A percentile compares a stretch with the other conserved stretches of the same genome.
Evolutionary conservation across 2,888 invertebrate species (phyloP).

Genomic region (Dicycla oo): DNA sequence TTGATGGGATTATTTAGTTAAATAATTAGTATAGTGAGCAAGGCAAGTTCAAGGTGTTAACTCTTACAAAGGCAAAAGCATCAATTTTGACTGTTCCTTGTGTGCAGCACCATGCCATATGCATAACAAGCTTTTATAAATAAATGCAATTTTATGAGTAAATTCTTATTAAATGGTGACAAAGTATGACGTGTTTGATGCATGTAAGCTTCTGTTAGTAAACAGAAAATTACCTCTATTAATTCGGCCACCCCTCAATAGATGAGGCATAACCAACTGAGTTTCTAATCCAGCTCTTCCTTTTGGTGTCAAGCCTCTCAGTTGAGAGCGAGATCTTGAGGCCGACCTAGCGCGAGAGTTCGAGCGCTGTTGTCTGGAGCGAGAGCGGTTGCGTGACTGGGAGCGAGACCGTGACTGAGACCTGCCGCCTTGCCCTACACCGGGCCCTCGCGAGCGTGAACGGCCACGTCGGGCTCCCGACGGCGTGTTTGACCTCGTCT

Average conservation of each 20-base stretch:
- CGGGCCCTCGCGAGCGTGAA: slow-evolving; percentile 72
- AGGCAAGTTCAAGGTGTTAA: background rate
- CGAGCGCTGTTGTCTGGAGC: slow-evolving; percentile 74
- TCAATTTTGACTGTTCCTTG: background rate
- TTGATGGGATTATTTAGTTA: background rate
- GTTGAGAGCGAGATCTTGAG: slow-evolving; percentile 82
- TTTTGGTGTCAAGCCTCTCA: slow-evolving; percentile 82
- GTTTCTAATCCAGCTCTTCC: slow-evolving; percentile 84
- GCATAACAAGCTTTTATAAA: background rate
- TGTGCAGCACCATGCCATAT: background rate
- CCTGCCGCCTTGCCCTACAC: slow-evolving; percentile 71
- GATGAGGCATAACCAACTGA: slow-evolving; percentile 75
- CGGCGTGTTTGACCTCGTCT: slow-evolving; percentile 58
- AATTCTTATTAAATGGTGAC: background rate
- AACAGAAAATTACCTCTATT: slow-evolving; percentile 68
- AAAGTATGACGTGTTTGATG: background rate
- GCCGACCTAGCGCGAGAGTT: slow-evolving; percentile 78
- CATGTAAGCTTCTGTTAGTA: background rate
- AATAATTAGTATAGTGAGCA: background rate
- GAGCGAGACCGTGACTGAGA: slow-evolving; percentile 74
- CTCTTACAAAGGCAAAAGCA: background rate
- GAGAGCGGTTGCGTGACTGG: slow-evolving; percentile 73
- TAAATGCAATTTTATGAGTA: background rate
- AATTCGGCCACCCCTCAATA: slow-evolving; percentile 75
- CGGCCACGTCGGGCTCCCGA: slow-evolving; percentile 69